These are phyloP conservation scores for Pseudomyrmex flavicornis DNA, from an alignment of 1,140 invertebrate genomes.

Conservation along the genomic window DNA sequence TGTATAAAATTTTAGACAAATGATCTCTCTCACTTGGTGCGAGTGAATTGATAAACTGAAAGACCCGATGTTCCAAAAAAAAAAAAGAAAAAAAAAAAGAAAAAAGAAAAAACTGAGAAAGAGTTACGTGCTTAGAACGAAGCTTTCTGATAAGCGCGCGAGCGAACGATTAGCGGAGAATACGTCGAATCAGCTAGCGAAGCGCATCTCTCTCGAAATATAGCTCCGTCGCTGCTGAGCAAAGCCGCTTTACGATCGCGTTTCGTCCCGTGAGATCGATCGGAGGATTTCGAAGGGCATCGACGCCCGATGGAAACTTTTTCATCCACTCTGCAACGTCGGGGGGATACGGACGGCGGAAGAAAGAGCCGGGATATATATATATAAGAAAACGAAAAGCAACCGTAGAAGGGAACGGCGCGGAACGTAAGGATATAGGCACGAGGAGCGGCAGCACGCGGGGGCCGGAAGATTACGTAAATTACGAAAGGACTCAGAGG, in stretches of 20 bases:
- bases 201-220: constrained; percentile 6
- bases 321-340: constrained; percentile 57
- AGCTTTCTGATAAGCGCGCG: constrained; percentile 28
- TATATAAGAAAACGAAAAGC: neutral
- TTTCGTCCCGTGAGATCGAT: constrained; percentile 39
- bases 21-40: neutral
- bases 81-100: neutral
- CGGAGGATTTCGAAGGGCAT: constrained; percentile 51
- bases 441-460: neutral
- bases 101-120: neutral
- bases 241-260: constrained; percentile 61
- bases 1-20: too few relatives aligned
- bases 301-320: constrained; percentile 56
- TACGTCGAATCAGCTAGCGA: constrained; percentile 10
- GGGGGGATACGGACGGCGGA: neutral
- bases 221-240: constrained; percentile 2
- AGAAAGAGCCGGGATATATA: neutral
- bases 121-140: neutral
- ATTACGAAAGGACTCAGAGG: constrained; percentile 61
- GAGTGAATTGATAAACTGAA: neutral
- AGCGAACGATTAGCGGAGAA: constrained; percentile 43
- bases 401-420: neutral
- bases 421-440: constrained; percentile 1
- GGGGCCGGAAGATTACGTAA: constrained; percentile 64
- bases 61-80: neutral